Percentiles rank a stretch among this genome's conserved stretches.
phyloP scores from a whole-genome alignment of 23 tunicate species.

The Clavelina lepadiformis region DNA sequence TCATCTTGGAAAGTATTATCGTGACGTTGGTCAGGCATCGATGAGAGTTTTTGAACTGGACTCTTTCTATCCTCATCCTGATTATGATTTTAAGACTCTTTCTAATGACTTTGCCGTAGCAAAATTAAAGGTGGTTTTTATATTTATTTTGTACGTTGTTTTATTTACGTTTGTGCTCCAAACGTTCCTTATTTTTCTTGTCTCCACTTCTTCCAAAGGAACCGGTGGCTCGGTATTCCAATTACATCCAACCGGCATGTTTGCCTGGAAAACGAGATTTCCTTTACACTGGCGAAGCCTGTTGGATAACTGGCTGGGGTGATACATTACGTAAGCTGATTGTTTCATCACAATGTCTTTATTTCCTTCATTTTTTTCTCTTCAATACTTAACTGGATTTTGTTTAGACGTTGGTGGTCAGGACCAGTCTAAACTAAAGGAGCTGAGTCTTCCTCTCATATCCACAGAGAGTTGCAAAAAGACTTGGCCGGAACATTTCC shows the following conservation, averaged over 20 bases:
- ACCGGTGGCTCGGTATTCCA: slow-evolving; percentile 26
- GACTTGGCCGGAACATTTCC: slow-evolving; percentile 69
- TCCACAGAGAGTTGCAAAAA: slow-evolving; percentile 31
- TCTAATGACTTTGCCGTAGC: slow-evolving; percentile 88
- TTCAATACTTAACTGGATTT: background rate
- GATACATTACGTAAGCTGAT: slow-evolving; percentile 58
- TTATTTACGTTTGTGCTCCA: too few species aligned
- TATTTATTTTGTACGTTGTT: background rate
- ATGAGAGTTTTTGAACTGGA: slow-evolving; percentile 49
- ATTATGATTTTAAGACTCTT: slow-evolving; percentile 52
- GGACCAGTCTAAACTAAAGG: slow-evolving; percentile 55
- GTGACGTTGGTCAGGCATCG: slow-evolving; percentile 22
- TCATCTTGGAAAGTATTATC: slow-evolving; percentile 55
- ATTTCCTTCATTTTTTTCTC: background rate
- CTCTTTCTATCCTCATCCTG: slow-evolving; percentile 68
- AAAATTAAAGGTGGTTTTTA: slow-evolving; percentile 48
- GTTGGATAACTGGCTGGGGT: slow-evolving; percentile 93
- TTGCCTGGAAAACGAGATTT: slow-evolving; percentile 39
- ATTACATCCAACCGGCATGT: slow-evolving; percentile 69
- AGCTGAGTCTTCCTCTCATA: slow-evolving; percentile 65
- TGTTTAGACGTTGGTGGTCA: slow-evolving; percentile 55
- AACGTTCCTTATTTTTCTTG: too few species aligned
- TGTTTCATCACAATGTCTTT: background rate
- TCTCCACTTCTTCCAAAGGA: slow-evolving; percentile 18
- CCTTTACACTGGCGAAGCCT: slow-evolving; percentile 20